These are phyloP conservation scores for Varanus salvator DNA, from an alignment of 2,113 vertebrate genomes.

Conservation along the genomic window DNA sequence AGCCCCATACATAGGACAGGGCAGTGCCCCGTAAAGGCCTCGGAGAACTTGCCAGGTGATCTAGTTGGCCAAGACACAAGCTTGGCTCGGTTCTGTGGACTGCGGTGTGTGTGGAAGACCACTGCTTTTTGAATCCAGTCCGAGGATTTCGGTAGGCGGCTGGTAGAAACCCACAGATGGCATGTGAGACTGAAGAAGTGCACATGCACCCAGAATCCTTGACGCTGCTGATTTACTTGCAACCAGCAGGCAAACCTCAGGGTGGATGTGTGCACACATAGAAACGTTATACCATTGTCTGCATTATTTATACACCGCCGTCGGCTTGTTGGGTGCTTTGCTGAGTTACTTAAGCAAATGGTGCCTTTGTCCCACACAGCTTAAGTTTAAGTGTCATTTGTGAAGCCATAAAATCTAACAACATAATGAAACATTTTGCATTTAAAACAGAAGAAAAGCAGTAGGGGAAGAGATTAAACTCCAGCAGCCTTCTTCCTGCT, in stretches of 20 bases:
- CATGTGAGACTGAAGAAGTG: neutral
- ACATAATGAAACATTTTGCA: no score
- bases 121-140: neutral
- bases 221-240: neutral
- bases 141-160: neutral
- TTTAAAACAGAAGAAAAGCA: no score
- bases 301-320: neutral
- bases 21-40: neutral
- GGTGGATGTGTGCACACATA: neutral
- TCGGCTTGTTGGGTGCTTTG: neutral
- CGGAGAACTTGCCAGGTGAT: no score
- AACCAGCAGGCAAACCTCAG: neutral
- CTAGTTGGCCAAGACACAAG: neutral
- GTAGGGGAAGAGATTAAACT: no score
- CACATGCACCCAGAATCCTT: no score
- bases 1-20: neutral
- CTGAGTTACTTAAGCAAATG: neutral
- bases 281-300: neutral
- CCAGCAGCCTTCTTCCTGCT: no score
- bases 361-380: neutral
- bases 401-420: no score
- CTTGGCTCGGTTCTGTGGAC: neutral
- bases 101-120: neutral
- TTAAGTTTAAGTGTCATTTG: neutral
- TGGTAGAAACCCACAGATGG: neutral